phyloP scores from a whole-genome alignment of 2,113 vertebrate genomes.

The Ornithorhynchus anatinus region DNA sequence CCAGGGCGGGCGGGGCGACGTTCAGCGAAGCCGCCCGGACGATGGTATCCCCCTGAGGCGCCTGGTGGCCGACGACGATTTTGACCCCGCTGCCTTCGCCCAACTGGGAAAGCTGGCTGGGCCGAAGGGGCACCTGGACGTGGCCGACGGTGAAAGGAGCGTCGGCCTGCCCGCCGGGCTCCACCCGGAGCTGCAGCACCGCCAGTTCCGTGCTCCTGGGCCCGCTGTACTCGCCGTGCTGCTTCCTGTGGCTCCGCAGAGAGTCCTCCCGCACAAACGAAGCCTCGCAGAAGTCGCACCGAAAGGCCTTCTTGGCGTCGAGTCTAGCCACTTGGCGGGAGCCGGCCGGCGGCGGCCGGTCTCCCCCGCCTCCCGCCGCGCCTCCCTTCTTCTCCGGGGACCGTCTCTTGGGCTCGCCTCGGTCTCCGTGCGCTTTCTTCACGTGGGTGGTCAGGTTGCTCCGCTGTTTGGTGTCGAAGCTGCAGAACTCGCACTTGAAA shows the following conservation, averaged over 20 bases:
- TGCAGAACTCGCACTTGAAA: conserved; percentile 87
- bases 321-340: conserved; percentile 86
- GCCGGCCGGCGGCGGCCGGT: conserved; percentile 64
- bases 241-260: conserved; percentile 91
- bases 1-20: conserved; percentile 73
- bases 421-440: conserved; percentile 85
- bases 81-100: conserved; percentile 81
- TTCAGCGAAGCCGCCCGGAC: conserved; percentile 65
- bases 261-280: conserved; percentile 95
- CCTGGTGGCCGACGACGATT: conserved; percentile 85
- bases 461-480: conserved; percentile 92
- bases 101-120: conserved; percentile 66
- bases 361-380: conserved; percentile 3
- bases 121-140: conserved; percentile 67
- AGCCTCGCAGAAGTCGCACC: conserved; percentile 85
- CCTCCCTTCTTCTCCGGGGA: conserved; percentile 47
- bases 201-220: conserved; percentile 56
- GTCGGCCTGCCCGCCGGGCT: conserved; percentile 22
- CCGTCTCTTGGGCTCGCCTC: conserved; percentile 56
- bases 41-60: conserved; percentile 66
- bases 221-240: conserved; percentile 78
- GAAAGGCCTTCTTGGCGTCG: conserved; percentile 88
- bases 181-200: conserved; percentile 72
- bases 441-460: conserved; percentile 92
- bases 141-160: conserved; percentile 59